Base-by-base conservation (phyloP, 1,140 invertebrate genomes). In the Telenomus remus region DNA sequence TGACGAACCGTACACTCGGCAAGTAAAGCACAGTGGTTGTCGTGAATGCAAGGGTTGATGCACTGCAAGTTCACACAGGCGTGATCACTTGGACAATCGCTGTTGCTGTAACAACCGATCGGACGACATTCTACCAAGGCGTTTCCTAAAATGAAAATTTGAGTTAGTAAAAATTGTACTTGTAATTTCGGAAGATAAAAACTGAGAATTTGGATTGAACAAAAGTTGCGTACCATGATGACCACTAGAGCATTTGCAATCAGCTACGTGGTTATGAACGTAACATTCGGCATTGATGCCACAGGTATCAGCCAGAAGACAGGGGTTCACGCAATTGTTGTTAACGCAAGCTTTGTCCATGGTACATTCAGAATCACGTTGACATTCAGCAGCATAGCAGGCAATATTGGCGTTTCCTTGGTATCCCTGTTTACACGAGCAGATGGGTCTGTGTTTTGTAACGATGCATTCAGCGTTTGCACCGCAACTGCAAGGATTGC, bases 401-500 rank as follows among this genome's bases (percentile, higher is more conserved):
- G 90, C 89, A 8, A 93, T 90, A 68, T 96, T 93, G 0, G 95
- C 95, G 87, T 96, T 94, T 59, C 95, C 95, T 82, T 95, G 94
- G 82, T 91, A 95, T 11, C 94, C 94, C 76, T 93, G 90, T 69
- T 92, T 89, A 81, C 96, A 97, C 2, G 93, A 93, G 82, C 96
- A 97, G 4, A 96, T 92, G 0, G 95, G 94, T 34, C 94, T 91
- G 77, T 97, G 96, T 74, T 96, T 93, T 64, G 91, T 91, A 0
- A 96, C 92, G 34, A 92, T 91, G 78, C 96, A 97, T 65, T 93
- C 91, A 5, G 95, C 93, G 81, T 97, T 94, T 19, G 91, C 90
- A 15, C 96, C 96, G 82, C 96, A 97, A 80, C 94, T 93, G 80
- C 95, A 97, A 3, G 95, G 95, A 73, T 95, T 94, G 61, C 94